Base-by-base conservation (phyloP, 2,888 invertebrate species). In the Drosophila setosimentum region DNA sequence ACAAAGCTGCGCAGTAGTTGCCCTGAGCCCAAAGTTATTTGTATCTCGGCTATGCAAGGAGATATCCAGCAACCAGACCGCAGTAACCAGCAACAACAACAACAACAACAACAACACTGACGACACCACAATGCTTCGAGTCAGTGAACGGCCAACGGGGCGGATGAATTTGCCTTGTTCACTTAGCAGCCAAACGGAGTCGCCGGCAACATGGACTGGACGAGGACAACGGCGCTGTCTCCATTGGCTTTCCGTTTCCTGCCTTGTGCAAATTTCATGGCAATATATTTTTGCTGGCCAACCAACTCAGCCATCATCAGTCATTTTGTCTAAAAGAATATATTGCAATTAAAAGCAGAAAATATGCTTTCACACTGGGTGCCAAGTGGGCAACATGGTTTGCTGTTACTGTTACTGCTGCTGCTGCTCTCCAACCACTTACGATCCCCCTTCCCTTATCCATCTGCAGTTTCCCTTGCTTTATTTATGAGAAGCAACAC, bases 301-400 rank as follows among this genome's bases (percentile, higher is more conserved):
- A 68, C 51, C 78, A 86, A 63, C 72, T 68, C 64, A 55, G 76
- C 78, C 89, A 90, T 90, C 87, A 87, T 87, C 87, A 90, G 87
- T 87, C 87, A 90, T 87, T 87, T 90, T 88, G 90, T 88, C 89
- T 88, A 88, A 86, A 86, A 87, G 87, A 87, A 87, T 87, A 87
- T 90, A 87, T 87, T 88, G 87, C 87, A 87, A 87, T 87, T 87
- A 87, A 87, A 87, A 90, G 73, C 87, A 87, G 88, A 90, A 87
- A 87, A 87, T 87, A 87, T 87, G 86, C 88, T 89, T 76, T 84
- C 76, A 79, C 77, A 70, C 84, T 87, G 77, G 13, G 33, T 24
- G 69, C 72, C 82, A 79, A 71, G 71, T 70, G 70, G 66, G 69
- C 72, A 58, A 68, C 72, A 82, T 48, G 70, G 72, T 70, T 61